A percentile compares a stretch with the other conserved stretches of the same genome.
Evolutionary conservation across 2,888 invertebrate species (phyloP).

Genomic region (Rhagophthalmus giganteus): DNA sequence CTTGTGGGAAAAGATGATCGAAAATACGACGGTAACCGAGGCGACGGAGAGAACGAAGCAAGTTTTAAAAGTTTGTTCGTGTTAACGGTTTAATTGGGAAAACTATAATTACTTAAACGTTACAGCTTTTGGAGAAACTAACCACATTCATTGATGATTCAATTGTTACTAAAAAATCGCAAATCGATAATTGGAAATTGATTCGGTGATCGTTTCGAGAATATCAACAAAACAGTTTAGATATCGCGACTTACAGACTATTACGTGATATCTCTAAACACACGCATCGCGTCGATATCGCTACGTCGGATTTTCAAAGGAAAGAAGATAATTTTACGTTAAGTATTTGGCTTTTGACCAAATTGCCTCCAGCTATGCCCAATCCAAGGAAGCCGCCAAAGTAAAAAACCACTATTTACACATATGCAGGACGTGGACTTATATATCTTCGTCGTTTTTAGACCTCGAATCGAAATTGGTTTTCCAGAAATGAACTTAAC

Average conservation of each 20-base stretch:
- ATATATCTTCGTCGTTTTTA: slow-evolving; percentile 13
- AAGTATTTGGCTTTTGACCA: slow-evolving; percentile 57
- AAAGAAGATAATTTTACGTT: slow-evolving; percentile 52
- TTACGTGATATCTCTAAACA: slow-evolving; percentile 57
- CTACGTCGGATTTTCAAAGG: slow-evolving; percentile 54
- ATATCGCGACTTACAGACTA: slow-evolving; percentile 57
- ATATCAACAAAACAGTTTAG: slow-evolving; percentile 55
- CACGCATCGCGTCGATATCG: slow-evolving; percentile 55
- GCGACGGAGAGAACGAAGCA: slow-evolving; percentile 54
- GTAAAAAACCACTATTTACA: slow-evolving; percentile 31
- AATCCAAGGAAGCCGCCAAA: slow-evolving; percentile 48
- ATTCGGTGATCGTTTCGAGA: slow-evolving; percentile 46
- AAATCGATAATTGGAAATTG: slow-evolving; percentile 42
- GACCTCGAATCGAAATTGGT: slow-evolving; percentile 55
- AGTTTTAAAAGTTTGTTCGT: slow-evolving; percentile 50
- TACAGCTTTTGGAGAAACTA: slow-evolving; percentile 43
- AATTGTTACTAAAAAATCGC: slow-evolving; percentile 32
- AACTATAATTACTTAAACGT: slow-evolving; percentile 22
- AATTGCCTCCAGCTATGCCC: slow-evolving; percentile 51
- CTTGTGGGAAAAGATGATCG: slow-evolving; percentile 56
- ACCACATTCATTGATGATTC: slow-evolving; percentile 46
- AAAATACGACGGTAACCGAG: slow-evolving; percentile 51
- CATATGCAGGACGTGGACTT: not conserved
- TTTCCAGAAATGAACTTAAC: slow-evolving; percentile 55
- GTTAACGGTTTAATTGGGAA: too few species aligned